phyloP scores from a whole-genome alignment of 1,140 invertebrate genomes.

The Ctenoplectra terminalis region DNA sequence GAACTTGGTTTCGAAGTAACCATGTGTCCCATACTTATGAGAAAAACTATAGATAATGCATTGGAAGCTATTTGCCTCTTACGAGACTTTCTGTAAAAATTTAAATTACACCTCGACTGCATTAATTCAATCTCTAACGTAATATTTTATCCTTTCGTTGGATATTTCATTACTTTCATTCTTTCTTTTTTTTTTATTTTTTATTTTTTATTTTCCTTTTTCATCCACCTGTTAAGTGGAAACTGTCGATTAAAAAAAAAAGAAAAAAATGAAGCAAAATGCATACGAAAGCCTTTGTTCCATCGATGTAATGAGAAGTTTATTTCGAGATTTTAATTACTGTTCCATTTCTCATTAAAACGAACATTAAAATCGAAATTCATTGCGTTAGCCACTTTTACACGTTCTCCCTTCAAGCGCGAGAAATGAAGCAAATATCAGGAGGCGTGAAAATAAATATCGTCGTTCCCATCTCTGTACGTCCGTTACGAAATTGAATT shows the following conservation, averaged over 20 bases:
- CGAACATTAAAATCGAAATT: conserved; percentile 2
- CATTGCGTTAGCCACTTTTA: neutral
- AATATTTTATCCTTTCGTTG: neutral
- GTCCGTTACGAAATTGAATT: conserved; percentile 7
- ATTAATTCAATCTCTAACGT: neutral
- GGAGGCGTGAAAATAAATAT: conserved; percentile 10
- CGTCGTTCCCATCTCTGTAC: neutral
- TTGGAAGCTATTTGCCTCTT: conserved; percentile 28
- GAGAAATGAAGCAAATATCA: neutral
- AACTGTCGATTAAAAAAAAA: too few species aligned
- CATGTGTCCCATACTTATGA: conserved; percentile 34
- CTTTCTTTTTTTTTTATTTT: too few species aligned
- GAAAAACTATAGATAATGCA: conserved; percentile 38
- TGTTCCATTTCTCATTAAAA: neutral
- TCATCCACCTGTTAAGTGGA: too few species aligned
- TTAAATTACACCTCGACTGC: neutral
- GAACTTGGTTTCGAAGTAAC: conserved; percentile 55
- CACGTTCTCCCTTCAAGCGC: neutral
- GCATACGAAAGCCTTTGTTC: neutral
- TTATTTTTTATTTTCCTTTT: too few species aligned
- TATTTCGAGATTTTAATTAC: neutral
- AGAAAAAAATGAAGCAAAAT: too few species aligned
- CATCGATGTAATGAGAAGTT: neutral
- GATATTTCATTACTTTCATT: neutral
- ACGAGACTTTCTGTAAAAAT: conserved; percentile 7